Evolutionary conservation across 2,888 invertebrate genomes (phyloP), one percentile per base, ranked within the genome.

Genomic region (Himalopsyche kuldschensis): DNA sequence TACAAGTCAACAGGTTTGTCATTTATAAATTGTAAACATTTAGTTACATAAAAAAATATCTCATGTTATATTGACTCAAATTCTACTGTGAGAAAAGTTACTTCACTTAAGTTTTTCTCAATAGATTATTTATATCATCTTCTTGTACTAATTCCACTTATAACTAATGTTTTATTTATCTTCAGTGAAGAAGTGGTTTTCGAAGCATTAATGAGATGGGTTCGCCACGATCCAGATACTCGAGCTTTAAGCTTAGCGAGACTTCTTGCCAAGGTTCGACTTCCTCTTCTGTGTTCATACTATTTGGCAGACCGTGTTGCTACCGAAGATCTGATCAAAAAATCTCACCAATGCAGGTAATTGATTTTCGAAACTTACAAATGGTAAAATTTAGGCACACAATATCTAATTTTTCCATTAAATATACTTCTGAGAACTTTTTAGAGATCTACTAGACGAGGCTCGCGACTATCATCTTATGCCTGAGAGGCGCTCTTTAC

Each of bases 391-490:
- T 20, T 55, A 20, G 5, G 20, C n/a, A 55, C 3, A 55, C 15
- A 4, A 15, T 41, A 41, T 41, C 6, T 3, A 41, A 15, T 15
- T 15, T 1, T 41, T 11, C 20, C 24, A 20, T 48, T 48, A 4
- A 55, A 55, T 48, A n/a, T n/a, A n/a, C 17, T 20, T 55, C 41
- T 41, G 41, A 35, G 35, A 4, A 35, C 15, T 0, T 69, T 69
- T 69, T 88, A 94, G 95, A 87, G 97, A 97, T 90, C 90, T 97
- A 77, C 89, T 97, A 80, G 97, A 97, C 89, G 97, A 97, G 90
- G 97, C 97, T 0, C 93, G 96, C 88, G 97, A 97, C 88, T 97
- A 95, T 89, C 96, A 97, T 89, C 90, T 97, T 83, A 95, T 97
- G 92, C 97, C 97, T 1, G 97, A 97, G 89, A 91, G 97, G 85